Base-by-base conservation (phyloP, 2,888 invertebrate genomes). In the Heteromyza rotundicornis region DNA sequence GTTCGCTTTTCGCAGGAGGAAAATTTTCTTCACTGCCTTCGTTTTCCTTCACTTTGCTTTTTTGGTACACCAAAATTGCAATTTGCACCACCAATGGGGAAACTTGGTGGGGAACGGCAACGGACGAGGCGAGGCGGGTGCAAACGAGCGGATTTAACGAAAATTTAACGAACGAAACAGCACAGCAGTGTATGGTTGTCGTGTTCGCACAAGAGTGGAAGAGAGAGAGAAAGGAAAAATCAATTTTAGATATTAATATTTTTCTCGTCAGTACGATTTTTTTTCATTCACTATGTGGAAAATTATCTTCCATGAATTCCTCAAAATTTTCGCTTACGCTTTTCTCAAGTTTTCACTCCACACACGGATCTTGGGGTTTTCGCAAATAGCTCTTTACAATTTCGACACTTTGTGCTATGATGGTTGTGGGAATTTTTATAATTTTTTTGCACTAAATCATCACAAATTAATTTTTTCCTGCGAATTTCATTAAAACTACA, bases 31-130 rank as follows among this genome's bases (percentile, higher is more conserved):
- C 59, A 65, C 64, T 70, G 64, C 63, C 68, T 71, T 72, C 63
- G 64, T 70, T 71, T 70, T 71, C 68, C 65, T 68, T 64, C 68
- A 62, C 69, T 70, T 73, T 69, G 64, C 68, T 77, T 78, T 78
- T 80, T 80, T 80, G 70, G 81, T 81, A 80, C 81, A 80, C 81
- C 75, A 79, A 80, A 80, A 80, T 78, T 78, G 75, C 75, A 80
- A 80, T 78, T 79, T 73, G 80, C 81, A 80, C 78, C 79, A 73
- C 70, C 66, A 68, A 70, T 66, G 64, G 64, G 64, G 64, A 70
- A 70, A 71, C 75, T 71, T 71, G 71, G 71, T 70, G 69, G 77
- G 72, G 74, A 68, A 47, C 19, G 20, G 17, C 19, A 47, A 47
- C 47, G 40, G 14, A 47, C 40, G 10, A 60, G 50, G 49, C 57